phyloP scores from a whole-genome alignment of 2,888 invertebrate genomes.

The Aleiodes leptofemur region DNA sequence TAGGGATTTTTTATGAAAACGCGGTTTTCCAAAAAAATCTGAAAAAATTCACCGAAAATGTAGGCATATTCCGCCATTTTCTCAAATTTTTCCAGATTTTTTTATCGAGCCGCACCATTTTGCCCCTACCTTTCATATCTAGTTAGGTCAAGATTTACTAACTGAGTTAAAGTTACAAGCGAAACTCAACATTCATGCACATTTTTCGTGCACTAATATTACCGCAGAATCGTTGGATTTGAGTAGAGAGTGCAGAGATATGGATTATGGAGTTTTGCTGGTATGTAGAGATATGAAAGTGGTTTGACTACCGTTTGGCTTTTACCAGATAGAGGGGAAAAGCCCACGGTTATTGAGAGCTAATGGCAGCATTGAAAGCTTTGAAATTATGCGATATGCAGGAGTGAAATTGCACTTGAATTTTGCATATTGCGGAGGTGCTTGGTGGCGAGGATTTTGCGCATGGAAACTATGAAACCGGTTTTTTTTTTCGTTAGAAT shows the following conservation, averaged over 20 bases:
- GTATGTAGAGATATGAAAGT: conserved; percentile 23
- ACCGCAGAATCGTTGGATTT: conserved; percentile 26
- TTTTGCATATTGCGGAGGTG: conserved; percentile 2
- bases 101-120: too few relatives aligned
- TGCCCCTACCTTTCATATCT: too few relatives aligned
- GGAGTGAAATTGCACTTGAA: conserved; percentile 6
- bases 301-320: conserved; percentile 30
- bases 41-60: too few relatives aligned
- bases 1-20: too few relatives aligned
- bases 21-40: too few relatives aligned
- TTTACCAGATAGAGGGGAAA: conserved; percentile 18
- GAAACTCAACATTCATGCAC: background rate
- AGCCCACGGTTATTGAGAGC: conserved; percentile 20
- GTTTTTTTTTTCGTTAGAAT: too few relatives aligned
- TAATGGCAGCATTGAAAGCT: conserved; percentile 27
- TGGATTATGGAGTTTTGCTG: background rate
- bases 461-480: too few relatives aligned
- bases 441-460: too few relatives aligned
- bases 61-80: too few relatives aligned
- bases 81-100: too few relatives aligned
- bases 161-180: too few relatives aligned
- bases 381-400: conserved; percentile 22
- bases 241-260: background rate
- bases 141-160: too few relatives aligned
- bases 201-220: conserved; percentile 8